Evolutionary conservation across 1,140 invertebrate species (phyloP).

Genomic region (Caenorhabditis tropicalis): DNA sequence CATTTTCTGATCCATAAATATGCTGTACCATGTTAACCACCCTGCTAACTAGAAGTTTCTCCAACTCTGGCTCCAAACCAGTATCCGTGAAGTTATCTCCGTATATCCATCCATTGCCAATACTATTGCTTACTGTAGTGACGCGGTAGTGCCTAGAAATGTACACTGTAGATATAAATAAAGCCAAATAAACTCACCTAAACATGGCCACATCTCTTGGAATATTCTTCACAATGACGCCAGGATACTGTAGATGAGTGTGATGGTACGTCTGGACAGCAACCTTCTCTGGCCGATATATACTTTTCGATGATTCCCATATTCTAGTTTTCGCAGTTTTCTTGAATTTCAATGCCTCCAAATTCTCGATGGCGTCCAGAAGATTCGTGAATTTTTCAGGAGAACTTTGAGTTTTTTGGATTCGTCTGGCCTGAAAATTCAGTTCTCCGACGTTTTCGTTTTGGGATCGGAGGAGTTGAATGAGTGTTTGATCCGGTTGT

Average conservation of each 20-base stretch:
- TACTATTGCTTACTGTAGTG: not conserved
- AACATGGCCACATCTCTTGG: not conserved
- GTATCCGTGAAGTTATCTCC: not conserved
- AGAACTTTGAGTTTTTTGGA: not conserved
- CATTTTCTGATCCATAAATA: not conserved
- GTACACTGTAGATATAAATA: not conserved
- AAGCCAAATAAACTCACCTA: not conserved
- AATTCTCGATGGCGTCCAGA: not conserved
- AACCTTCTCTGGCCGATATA: conserved; percentile 5
- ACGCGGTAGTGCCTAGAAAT: conserved; percentile 10
- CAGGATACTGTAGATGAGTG: conserved; percentile 5
- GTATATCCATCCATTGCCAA: conserved; percentile 12
- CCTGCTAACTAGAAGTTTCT: not conserved
- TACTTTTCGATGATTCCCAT: conserved; percentile 33
- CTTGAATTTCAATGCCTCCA: conserved; percentile 8
- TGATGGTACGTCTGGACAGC: conserved; percentile 29
- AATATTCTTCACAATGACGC: not conserved
- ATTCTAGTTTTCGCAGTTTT: not conserved
- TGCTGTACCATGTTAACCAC: not conserved
- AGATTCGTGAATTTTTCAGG: not conserved
- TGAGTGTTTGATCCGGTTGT: not conserved
- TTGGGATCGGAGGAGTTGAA: not conserved
- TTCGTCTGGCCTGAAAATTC: not conserved
- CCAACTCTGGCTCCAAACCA: not conserved
- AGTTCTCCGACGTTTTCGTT: not conserved